A percentile compares a stretch with the other conserved stretches of the same genome.
Evolutionary conservation across 2,113 vertebrate genomes (phyloP).

Genomic region (Eclectus roratus): DNA sequence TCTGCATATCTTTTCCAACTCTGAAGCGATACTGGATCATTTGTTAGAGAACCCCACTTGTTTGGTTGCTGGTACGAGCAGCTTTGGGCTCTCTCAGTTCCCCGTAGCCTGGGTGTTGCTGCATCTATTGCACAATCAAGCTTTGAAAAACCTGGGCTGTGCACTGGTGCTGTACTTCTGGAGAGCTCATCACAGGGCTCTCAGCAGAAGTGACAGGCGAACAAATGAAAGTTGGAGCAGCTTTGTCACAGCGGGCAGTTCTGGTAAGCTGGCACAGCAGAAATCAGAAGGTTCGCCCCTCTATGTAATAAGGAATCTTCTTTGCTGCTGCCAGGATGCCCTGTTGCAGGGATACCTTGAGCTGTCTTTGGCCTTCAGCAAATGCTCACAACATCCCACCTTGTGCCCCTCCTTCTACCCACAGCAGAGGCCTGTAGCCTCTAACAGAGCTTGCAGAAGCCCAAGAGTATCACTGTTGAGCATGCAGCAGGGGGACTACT

Average conservation of each 20-base stretch:
- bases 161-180: background rate
- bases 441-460: background rate
- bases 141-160: background rate
- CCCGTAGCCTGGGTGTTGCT: background rate
- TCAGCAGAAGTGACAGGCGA: background rate
- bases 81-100: fast-evolving
- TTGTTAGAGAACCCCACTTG: background rate
- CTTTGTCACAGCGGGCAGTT: background rate
- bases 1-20: background rate
- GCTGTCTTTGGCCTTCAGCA: background rate
- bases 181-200: background rate
- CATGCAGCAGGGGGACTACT: fast-evolving
- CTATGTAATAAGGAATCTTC: background rate
- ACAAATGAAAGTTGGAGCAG: background rate
- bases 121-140: fast-evolving
- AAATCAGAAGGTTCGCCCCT: background rate
- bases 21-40: background rate
- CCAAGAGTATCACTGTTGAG: background rate
- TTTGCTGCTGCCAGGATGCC: background rate
- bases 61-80: fast-evolving
- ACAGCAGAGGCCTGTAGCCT: background rate
- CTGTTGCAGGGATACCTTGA: background rate
- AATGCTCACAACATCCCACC: background rate
- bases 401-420: background rate
- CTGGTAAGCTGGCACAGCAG: background rate